Base-by-base conservation (phyloP, 2,888 invertebrate genomes). In the Apoderus coryli region DNA sequence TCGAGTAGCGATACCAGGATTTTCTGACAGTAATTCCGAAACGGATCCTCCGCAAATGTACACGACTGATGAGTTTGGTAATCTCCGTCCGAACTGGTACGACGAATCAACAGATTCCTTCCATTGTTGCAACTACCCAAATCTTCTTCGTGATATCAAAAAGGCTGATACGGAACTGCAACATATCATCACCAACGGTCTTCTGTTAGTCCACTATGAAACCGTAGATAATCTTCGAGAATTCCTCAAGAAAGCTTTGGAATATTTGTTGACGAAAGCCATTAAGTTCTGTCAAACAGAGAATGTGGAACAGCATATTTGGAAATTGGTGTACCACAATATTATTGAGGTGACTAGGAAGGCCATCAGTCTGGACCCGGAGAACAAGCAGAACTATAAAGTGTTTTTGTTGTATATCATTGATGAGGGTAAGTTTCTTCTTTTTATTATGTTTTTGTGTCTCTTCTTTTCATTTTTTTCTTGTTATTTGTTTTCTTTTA, bases 261-360 rank as follows among this genome's bases (percentile, higher is more conserved):
- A 69, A 40, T 69, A 64, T 40, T 60, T 86, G 6, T 57, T 86
- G 7, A 63, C 76, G 48, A 70, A 75, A 24, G 85, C 90, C 56
- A 67, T 89, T 34, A 85, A 84, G 56, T 84, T 86, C 53, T 82
- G 86, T 44, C 80, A 84, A 51, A 68, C 76, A 23, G 79, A 85
- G 49, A 86, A 88, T 51, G 73, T 88, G 5, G 92, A 92, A 49
- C 80, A 82, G 47, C 76, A 81, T 50, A 75, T 92, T 55, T 92
- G 92, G 92, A 89, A 88, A 57, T 70, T 86, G 37, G 65, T 86
- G 3, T 92, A 81, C 55, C 81, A 92, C 53, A 79, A 79, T 52
- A 75, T 86, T 38, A 85, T 90, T 41, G 89, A 90, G 57, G 65
- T 76, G 42, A 62, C 86, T 44, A 66, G 85, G 41, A 79, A 77